These are phyloP conservation scores for Atrichornis clamosus DNA, from an alignment of 2,113 vertebrate species.

Conservation along the genomic window DNA sequence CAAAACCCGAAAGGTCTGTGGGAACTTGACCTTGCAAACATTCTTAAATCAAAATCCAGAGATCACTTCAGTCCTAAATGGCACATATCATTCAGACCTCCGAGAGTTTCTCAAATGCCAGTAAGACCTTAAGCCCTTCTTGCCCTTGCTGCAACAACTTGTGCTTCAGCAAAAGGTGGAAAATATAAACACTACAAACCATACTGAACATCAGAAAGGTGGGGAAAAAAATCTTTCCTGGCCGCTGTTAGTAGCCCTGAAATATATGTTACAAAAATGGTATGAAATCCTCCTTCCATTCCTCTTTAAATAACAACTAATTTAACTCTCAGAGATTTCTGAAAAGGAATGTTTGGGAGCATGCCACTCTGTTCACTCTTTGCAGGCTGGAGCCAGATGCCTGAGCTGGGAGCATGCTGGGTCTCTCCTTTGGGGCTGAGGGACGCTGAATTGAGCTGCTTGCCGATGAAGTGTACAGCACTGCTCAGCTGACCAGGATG, in stretches of 20 bases:
- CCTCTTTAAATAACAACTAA: neutral
- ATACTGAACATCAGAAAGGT: neutral
- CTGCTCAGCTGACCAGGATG: neutral
- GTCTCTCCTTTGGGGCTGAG: neutral
- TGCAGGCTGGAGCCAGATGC: neutral
- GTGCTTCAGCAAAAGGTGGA: neutral
- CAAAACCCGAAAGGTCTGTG: neutral
- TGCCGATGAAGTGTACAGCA: neutral
- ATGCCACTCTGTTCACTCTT: neutral
- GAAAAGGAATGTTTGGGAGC: neutral
- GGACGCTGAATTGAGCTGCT: neutral
- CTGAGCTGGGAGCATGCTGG: neutral
- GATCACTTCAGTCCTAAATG: neutral
- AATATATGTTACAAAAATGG: neutral
- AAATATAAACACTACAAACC: neutral
- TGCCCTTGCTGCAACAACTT: neutral
- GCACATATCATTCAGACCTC: neutral
- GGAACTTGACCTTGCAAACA: neutral
- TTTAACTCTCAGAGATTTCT: neutral
- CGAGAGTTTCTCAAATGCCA: neutral
- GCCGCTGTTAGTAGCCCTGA: neutral
- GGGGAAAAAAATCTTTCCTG: neutral
- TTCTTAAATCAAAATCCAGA: neutral
- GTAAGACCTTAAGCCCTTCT: neutral
- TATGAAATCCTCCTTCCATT: neutral